Percentiles rank a stretch among this genome's conserved stretches.
phyloP scores from a whole-genome alignment of 2,888 invertebrate genomes.

The Chrysolina americana region DNA sequence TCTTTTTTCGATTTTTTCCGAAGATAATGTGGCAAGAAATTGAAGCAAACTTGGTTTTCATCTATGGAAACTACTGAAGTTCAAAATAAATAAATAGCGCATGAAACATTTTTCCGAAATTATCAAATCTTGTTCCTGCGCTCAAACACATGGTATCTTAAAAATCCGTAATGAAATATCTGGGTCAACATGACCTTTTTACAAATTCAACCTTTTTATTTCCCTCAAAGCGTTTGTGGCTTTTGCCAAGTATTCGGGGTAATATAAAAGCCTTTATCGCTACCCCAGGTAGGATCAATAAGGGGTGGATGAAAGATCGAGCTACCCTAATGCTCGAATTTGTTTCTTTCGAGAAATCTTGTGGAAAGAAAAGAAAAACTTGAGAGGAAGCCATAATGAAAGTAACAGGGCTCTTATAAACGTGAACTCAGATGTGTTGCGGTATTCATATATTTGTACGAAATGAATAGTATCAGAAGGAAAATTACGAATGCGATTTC shows the following conservation, averaged over 20 bases:
- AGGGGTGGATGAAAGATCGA: conserved; percentile 9
- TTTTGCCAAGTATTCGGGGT: conserved; percentile 18
- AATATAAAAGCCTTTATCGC: conserved; percentile 29
- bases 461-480: no score
- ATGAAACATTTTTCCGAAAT: no score
- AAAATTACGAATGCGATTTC: no score
- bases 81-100: no score
- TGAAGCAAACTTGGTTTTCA: no score
- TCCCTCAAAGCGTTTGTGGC: background rate
- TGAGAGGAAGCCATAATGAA: background rate
- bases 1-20: no score
- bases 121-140: no score
- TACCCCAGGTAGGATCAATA: conserved; percentile 26
- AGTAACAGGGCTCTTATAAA: background rate
- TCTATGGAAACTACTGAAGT: no score
- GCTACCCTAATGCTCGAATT: background rate
- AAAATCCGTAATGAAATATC: conserved; percentile 8
- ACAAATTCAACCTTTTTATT: conserved; percentile 22
- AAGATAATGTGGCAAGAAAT: no score
- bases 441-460: no score
- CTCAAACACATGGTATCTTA: background rate
- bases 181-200: conserved; percentile 1
- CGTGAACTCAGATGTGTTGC: no score
- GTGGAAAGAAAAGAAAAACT: background rate
- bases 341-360: background rate